A percentile compares a stretch with the other conserved stretches of the same genome.
Conservation (phyloP, 2,113 vertebrate species). For the Pterocles burchelli region DNA sequence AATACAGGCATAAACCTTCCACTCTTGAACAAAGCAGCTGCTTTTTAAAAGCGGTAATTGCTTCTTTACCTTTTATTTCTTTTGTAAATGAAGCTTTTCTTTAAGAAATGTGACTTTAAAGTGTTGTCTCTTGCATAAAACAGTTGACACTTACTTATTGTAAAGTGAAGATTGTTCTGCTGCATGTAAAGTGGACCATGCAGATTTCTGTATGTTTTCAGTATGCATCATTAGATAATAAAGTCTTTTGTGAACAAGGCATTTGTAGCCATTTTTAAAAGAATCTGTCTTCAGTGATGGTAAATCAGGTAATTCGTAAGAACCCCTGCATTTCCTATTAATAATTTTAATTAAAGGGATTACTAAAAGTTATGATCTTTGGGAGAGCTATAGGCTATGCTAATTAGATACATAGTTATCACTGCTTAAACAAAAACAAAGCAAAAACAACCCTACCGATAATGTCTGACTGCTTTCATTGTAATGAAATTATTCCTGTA, state of each 20-base stretch:
- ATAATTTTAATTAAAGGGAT: slow-evolving; percentile 66
- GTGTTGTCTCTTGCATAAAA: slow-evolving; percentile 86
- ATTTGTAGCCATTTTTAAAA: slow-evolving; percentile 87
- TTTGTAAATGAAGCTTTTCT: slow-evolving; percentile 87
- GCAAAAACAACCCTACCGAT: slow-evolving; percentile 52
- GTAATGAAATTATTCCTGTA: slow-evolving; percentile 83
- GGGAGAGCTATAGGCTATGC: slow-evolving; percentile 39
- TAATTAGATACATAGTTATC: slow-evolving; percentile 66
- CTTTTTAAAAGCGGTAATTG: slow-evolving; percentile 97
- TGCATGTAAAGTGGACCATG: slow-evolving; percentile 86
- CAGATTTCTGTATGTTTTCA: slow-evolving; percentile 88
- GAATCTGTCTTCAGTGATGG: slow-evolving; percentile 81
- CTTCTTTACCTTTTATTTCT: slow-evolving; percentile 93
- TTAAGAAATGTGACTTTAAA: slow-evolving; percentile 84
- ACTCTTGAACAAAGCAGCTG: slow-evolving; percentile 94
- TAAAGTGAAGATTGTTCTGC: slow-evolving; percentile 86
- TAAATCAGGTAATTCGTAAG: slow-evolving; percentile 80
- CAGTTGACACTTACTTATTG: slow-evolving; percentile 86
- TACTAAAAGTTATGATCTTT: slow-evolving; percentile 61
- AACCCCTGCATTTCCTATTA: slow-evolving; percentile 69
- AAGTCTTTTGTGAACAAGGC: slow-evolving; percentile 90
- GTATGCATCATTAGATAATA: slow-evolving; percentile 89
- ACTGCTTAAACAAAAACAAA: slow-evolving; percentile 38
- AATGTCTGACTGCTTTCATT: slow-evolving; percentile 77
- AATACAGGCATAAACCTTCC: slow-evolving; percentile 93